Percentiles rank a stretch among this genome's conserved stretches.
Evolutionary conservation across 2,888 invertebrate species (phyloP).

Genomic region (Meteorus colon): DNA sequence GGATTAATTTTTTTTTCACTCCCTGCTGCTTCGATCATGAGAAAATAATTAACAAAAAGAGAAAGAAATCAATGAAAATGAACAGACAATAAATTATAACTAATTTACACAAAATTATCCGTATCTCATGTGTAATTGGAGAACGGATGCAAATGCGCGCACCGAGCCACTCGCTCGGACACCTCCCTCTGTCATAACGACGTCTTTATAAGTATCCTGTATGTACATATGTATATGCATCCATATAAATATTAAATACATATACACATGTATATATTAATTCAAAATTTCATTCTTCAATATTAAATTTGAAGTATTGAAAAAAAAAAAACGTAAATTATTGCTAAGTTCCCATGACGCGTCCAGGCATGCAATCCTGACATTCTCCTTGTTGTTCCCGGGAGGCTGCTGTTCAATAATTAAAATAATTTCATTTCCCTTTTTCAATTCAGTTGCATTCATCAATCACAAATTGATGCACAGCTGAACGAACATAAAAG

Average conservation of each 20-base stretch:
- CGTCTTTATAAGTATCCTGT: slow-evolving; percentile 10
- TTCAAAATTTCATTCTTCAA: not conserved
- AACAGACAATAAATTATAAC: slow-evolving; percentile 33
- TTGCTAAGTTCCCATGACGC: slow-evolving; percentile 4
- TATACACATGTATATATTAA: too few species aligned
- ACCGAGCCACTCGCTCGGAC: slow-evolving; percentile 69
- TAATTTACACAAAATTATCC: slow-evolving; percentile 37
- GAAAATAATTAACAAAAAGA: not conserved
- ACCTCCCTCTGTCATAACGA: slow-evolving; percentile 22
- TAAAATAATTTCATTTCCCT: not conserved
- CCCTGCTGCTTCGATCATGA: slow-evolving; percentile 10
- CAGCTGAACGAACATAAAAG: slow-evolving; percentile 5
- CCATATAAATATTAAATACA: too few species aligned
- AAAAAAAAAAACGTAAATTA: not conserved
- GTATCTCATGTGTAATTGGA: slow-evolving; percentile 26
- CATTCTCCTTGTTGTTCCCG: slow-evolving; percentile 11
- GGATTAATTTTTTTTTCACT: not conserved
- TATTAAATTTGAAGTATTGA: not conserved
- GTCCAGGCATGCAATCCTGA: slow-evolving; percentile 12
- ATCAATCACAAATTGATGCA: slow-evolving; percentile 2
- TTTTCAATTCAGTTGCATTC: not conserved
- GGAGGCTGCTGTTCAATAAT: slow-evolving; percentile 14
- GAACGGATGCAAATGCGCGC: slow-evolving; percentile 59
- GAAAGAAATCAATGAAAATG: slow-evolving; percentile 17
- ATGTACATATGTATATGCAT: not conserved